These are phyloP conservation scores for Phenacoccus solenopsis DNA, from an alignment of 1,140 invertebrate species.

Conservation along the genomic window DNA sequence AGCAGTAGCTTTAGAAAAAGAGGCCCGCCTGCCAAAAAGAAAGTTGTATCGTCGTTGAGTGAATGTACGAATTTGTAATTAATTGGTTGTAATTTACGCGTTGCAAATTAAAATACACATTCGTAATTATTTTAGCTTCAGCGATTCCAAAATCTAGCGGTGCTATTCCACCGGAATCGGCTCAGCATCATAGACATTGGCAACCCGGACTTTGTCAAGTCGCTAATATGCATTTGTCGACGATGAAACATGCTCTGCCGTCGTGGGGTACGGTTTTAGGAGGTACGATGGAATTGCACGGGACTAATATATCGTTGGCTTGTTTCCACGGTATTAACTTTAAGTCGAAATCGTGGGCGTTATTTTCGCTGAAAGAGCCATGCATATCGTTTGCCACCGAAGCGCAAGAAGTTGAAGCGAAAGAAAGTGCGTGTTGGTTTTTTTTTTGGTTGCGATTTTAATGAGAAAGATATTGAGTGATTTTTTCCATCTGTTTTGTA, in stretches of 20 bases:
- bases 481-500: not conserved
- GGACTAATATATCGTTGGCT: constrained; percentile 83
- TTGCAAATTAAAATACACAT: not conserved
- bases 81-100: not conserved
- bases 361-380: constrained; percentile 88
- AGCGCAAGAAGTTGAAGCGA: constrained; percentile 66
- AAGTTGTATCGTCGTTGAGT: constrained; percentile 31
- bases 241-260: constrained; percentile 49
- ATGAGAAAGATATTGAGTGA: not conserved
- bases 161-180: constrained; percentile 20
- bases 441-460: not conserved
- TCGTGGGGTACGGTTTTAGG: constrained; percentile 72
- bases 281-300: constrained; percentile 81
- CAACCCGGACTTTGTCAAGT: constrained; percentile 63
- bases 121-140: constrained; percentile 11
- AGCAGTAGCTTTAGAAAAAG: constrained; percentile 24
- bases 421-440: constrained; percentile 40
- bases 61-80: not conserved
- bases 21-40: constrained; percentile 29
- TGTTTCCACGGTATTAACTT: constrained; percentile 98
- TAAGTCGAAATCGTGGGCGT: constrained; percentile 90
- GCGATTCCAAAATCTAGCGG: not conserved
- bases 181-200: constrained; percentile 80
- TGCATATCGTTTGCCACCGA: constrained; percentile 91
- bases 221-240: constrained; percentile 58